Evolutionary conservation across 2,888 invertebrate species (phyloP), one percentile per base, ranked within the genome.

Genomic region (Pachliopta kotzebuea): DNA sequence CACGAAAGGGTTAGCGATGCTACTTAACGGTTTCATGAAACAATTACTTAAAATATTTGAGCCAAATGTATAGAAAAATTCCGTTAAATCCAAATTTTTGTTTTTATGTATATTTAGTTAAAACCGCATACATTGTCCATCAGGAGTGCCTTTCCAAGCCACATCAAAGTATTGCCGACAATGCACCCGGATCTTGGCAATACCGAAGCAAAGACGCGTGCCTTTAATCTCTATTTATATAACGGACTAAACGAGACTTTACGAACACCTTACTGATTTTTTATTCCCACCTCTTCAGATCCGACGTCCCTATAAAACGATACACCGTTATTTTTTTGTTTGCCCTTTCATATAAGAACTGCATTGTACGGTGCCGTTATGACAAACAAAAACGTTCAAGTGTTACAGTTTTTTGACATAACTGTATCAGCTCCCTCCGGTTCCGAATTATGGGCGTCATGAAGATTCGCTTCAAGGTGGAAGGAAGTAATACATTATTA

Each of bases 401-500:
- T 90, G 90, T 85, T 90, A 91, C 89, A 90, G 86, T 90, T 90
- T 78, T 84, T 89, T 71, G 79, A 83, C 76, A 78, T 89, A 90
- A 90, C 90, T 90, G 90, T 90, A 88, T 83, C 87, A 72, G 75
- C 76, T 77, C 81, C 81, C 80, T 71, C 71, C 70, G 73, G 79
- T 81, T 82, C 82, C 81, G 81, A 81, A 76, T 74, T 72, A 74
- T 75, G 73, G 75, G 73, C 69, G 75, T 75, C 70, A 65, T 73
- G 76, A 69, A 74, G 75, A 68, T 71, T 76, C 72, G 76, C 75
- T 82, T 78, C 81, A 90, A 90, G 90, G 90, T 91, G 90, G 84
- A 85, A 90, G 90, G 90, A 91, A 91, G 90, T 86, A 86, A 91
- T 90, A 88, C 81, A 86, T 90, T 88, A 86, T 85, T 84, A 80